Percentiles rank a stretch among this genome's conserved stretches.
These are phyloP conservation scores for Empis stercorea DNA, from an alignment of 2,888 invertebrate species.

Conservation along the genomic window DNA sequence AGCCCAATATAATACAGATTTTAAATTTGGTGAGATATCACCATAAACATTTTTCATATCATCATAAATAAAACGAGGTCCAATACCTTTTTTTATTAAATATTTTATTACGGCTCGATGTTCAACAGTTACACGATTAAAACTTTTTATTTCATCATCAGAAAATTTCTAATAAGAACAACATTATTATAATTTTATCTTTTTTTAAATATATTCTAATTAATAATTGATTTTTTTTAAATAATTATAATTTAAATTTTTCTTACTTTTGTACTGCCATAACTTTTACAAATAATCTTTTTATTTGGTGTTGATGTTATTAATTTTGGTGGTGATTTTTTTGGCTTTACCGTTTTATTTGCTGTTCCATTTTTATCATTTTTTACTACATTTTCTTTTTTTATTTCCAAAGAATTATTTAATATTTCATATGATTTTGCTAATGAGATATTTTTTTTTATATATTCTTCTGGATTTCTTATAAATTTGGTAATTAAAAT, in stretches of 20 bases:
- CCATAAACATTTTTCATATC: constrained; percentile 6
- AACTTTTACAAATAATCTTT: no score
- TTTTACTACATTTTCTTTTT: no score
- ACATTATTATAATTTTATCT: no score
- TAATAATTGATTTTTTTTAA: background rate
- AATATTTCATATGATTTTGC: no score
- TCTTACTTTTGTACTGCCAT: no score
- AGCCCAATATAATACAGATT: constrained; percentile 4
- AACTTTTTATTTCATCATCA: constrained; percentile 1
- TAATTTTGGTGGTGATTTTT: background rate
- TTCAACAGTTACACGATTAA: constrained; percentile 6
- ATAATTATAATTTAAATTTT: no score
- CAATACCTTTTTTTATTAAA: constrained; percentile 3
- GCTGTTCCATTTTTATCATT: background rate
- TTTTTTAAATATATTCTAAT: background rate
- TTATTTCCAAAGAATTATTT: no score
- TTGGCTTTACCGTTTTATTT: background rate
- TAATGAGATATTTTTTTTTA: background rate
- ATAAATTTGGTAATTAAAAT: background rate
- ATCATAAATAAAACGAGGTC: background rate
- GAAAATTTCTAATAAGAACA: background rate
- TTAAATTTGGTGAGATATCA: background rate
- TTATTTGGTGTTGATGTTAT: no score
- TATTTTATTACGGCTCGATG: constrained; percentile 9
- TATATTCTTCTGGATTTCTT: constrained; percentile 1